phyloP scores from a whole-genome alignment of 2,797 vertebrate genomes.

The Alcedo atthis region DNA sequence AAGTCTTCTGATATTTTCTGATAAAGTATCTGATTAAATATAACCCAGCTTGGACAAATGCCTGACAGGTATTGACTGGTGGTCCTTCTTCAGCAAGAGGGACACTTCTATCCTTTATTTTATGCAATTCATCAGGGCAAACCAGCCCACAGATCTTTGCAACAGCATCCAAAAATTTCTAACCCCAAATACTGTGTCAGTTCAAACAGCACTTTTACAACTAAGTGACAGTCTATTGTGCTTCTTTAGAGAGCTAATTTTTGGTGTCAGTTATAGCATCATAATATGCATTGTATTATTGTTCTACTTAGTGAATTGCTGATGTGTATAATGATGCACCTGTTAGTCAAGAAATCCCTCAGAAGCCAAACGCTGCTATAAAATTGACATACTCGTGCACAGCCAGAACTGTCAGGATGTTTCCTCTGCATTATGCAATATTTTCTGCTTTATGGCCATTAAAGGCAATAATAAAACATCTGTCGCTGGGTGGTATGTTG shows the following conservation, averaged over 20 bases:
- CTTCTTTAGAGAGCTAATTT: conserved; percentile 52
- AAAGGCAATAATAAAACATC: conserved; percentile 73
- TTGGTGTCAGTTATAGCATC: conserved; percentile 41
- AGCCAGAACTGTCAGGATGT: conserved; percentile 46
- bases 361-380: conserved; percentile 43
- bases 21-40: neutral
- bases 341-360: conserved; percentile 74
- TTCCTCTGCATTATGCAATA: conserved; percentile 66
- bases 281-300: conserved; percentile 46
- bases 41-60: neutral
- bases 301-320: conserved; percentile 67
- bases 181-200: neutral
- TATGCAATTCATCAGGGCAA: neutral
- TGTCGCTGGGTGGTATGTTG: conserved; percentile 36
- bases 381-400: conserved; percentile 42
- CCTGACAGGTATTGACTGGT: neutral
- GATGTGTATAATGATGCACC: conserved; percentile 68
- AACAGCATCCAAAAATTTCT: neutral
- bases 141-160: neutral
- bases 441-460: conserved; percentile 67
- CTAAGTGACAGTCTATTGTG: neutral
- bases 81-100: neutral
- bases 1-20: neutral
- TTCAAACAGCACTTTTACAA: neutral
- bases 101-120: neutral